These are phyloP conservation scores for Saguinus midas DNA, from an alignment of 2,113 vertebrate species.

Conservation along the genomic window DNA sequence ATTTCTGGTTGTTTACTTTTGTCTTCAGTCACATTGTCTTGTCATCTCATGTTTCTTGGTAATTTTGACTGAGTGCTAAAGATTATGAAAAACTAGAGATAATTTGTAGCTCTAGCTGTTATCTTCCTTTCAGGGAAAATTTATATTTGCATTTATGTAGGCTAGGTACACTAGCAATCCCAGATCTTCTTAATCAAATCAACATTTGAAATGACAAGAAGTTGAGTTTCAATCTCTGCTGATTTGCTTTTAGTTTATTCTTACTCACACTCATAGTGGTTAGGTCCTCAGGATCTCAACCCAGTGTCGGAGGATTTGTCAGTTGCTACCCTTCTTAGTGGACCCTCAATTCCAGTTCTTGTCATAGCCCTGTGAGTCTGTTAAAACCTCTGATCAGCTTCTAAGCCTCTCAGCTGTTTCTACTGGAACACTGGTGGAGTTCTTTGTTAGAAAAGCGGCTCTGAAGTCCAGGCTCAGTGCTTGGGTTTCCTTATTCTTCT, in stretches of 20 bases:
- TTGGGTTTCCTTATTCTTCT: not conserved
- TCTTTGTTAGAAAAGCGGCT: not conserved
- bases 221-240: not conserved
- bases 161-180: not conserved
- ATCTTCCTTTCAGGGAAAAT: not conserved
- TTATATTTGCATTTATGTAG: not conserved
- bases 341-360: not conserved
- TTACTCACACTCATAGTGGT: not conserved
- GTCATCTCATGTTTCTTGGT: not conserved
- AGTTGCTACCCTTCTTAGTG: not conserved
- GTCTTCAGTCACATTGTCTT: not conserved
- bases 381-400: not conserved
- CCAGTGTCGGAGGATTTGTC: not conserved
- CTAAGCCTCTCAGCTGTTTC: not conserved
- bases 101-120: not conserved
- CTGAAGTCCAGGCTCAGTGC: not conserved
- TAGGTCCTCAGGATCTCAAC: not conserved
- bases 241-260: not conserved
- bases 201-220: not conserved
- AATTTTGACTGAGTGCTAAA: not conserved
- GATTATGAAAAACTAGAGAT: not conserved
- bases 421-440: not conserved
- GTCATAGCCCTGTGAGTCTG: not conserved
- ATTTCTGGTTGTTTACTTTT: not conserved
- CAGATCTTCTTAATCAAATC: not conserved